Conservation (phyloP, 30 jellyfish, hydroid and myxozoan genomes). For the Cassiopea xamachana region DNA sequence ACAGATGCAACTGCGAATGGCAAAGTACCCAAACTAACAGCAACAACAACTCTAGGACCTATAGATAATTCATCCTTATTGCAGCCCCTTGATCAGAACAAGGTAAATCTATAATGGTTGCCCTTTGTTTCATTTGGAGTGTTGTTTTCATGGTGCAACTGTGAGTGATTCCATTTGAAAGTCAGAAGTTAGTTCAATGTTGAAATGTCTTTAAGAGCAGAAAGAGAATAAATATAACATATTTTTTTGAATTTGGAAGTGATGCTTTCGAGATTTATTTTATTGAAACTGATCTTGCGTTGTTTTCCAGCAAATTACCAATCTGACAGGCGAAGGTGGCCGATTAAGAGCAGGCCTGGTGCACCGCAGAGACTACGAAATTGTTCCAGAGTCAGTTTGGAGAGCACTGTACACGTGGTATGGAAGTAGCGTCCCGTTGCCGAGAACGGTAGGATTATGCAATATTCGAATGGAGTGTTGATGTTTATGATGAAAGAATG, state of each 20-base stretch:
- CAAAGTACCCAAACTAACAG: constrained; percentile 31
- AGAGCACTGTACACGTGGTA: constrained; percentile 88
- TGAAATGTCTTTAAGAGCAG: no score
- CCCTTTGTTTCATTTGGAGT: background rate
- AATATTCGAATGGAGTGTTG: background rate
- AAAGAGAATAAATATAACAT: no score
- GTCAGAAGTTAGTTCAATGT: no score
- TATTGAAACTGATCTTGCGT: no score
- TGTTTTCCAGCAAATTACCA: constrained; percentile 44
- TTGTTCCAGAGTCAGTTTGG: constrained; percentile 95
- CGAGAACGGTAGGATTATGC: constrained; percentile 75
- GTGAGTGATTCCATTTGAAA: no score
- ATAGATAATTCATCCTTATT: constrained; percentile 70
- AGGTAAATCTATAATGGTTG: constrained; percentile 31
- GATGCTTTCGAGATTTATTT: background rate
- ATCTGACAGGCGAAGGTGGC: constrained; percentile 97
- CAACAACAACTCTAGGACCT: constrained; percentile 63
- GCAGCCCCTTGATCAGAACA: constrained; percentile 69
- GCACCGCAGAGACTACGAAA: constrained; percentile 80
- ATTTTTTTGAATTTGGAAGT: background rate
- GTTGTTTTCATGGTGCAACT: no score
- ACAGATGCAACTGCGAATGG: constrained; percentile 46
- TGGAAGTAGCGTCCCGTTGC: constrained; percentile 87
- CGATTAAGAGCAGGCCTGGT: constrained; percentile 66
- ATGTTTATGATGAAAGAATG: no score